phyloP scores from a whole-genome alignment of 2,113 vertebrate species.

The Nyctereutes procyonoides region DNA sequence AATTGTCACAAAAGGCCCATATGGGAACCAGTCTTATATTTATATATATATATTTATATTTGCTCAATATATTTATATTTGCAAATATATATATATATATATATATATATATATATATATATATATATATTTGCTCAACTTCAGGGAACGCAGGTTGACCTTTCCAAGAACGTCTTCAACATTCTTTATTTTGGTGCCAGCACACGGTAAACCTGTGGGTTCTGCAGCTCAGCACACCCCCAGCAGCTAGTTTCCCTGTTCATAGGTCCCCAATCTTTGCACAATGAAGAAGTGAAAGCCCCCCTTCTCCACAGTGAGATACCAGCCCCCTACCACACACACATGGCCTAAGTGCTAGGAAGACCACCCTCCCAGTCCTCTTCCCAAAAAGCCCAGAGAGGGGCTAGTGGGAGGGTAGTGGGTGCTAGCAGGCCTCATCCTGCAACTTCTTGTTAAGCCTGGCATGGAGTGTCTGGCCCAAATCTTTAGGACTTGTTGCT shows the following conservation, averaged over 20 bases:
- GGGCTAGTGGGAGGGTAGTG: rapidly evolving
- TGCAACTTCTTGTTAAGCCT: background rate
- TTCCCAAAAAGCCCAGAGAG: background rate
- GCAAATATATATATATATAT: no score
- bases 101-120: no score
- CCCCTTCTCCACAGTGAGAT: no score
- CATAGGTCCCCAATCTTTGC: background rate
- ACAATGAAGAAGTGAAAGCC: background rate
- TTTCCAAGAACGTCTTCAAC: background rate
- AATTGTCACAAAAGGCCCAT: background rate
- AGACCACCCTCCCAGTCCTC: background rate
- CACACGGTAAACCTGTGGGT: background rate
- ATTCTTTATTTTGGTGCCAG: background rate
- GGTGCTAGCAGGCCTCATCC: no score
- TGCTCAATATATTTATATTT: no score
- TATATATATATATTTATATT: no score
- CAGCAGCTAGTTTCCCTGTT: background rate
- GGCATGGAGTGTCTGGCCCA: background rate
- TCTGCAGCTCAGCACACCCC: background rate
- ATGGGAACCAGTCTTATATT: background rate
- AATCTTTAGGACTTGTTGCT: background rate
- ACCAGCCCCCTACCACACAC: background rate
- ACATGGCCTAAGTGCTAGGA: background rate
- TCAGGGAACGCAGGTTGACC: no score
- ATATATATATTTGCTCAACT: background rate